Percentiles rank a stretch among this genome's conserved stretches.
These are phyloP conservation scores for Ceratina calcarata DNA, from an alignment of 1,140 invertebrate genomes.

Conservation along the genomic window DNA sequence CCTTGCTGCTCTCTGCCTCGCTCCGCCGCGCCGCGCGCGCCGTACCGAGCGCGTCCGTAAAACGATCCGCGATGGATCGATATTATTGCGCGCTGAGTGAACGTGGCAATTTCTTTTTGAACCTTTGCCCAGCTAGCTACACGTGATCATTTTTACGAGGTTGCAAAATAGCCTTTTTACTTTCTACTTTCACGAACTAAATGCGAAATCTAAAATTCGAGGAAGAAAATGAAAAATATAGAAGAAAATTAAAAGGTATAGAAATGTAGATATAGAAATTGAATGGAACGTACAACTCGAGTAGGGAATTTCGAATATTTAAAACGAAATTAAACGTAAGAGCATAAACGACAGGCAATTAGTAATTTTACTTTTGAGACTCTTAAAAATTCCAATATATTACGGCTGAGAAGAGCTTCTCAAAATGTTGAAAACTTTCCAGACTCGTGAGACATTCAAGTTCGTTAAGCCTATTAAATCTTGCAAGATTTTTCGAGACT, in stretches of 20 bases:
- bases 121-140: neutral
- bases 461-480: slow-evolving; percentile 31
- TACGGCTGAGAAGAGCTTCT: neutral
- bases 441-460: slow-evolving; percentile 11
- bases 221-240: too few species aligned
- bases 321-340: neutral
- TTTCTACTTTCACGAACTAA: too few species aligned
- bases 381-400: slow-evolving; percentile 17
- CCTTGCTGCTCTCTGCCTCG: neutral
- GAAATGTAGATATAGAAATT: too few species aligned
- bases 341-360: neutral
- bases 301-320: neutral
- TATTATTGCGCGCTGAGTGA: neutral
- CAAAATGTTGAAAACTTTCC: slow-evolving; percentile 18
- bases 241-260: too few species aligned
- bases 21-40: neutral
- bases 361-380: neutral
- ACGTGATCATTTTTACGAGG: neutral
- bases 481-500: slow-evolving; percentile 19
- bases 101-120: neutral
- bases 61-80: neutral
- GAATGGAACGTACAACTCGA: too few species aligned
- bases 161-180: neutral
- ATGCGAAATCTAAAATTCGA: too few species aligned
- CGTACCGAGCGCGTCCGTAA: neutral